phyloP scores from a whole-genome alignment of 2,888 invertebrate genomes.

The Beris morrisii region DNA sequence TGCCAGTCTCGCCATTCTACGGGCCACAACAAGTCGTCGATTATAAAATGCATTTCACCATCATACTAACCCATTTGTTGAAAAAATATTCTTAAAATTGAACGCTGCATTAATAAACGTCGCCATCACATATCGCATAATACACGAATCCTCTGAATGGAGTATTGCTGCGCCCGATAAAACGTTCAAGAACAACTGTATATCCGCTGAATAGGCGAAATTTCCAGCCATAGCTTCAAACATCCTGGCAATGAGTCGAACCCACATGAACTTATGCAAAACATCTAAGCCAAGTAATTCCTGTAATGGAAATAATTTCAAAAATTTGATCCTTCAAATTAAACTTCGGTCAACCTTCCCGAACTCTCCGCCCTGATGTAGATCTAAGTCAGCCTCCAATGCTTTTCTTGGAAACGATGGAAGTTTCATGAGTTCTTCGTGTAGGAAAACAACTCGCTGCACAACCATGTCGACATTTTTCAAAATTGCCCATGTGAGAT shows the following conservation, averaged over 20 bases:
- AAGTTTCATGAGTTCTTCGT: conserved; percentile 97
- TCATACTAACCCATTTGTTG: conserved; percentile 80
- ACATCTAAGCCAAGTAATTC: conserved; percentile 92
- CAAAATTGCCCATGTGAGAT: conserved; percentile 87
- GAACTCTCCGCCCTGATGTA: conserved; percentile 86
- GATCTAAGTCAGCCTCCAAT: conserved; percentile 91
- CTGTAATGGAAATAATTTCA: conserved; percentile 49
- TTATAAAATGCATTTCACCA: neutral
- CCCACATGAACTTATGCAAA: conserved; percentile 99
- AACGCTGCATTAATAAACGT: conserved; percentile 97
- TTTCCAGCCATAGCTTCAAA: conserved; percentile 98
- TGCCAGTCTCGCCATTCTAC: too few species aligned
- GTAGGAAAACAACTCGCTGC: conserved; percentile 95
- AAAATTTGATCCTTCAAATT: conserved; percentile 18
- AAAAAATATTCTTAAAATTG: conserved; percentile 98
- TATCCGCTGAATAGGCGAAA: conserved; percentile 94
- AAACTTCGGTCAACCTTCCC: conserved; percentile 66
- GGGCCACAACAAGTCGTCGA: too few species aligned
- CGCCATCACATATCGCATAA: conserved; percentile 93
- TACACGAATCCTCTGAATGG: conserved; percentile 95
- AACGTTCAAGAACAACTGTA: conserved; percentile 96
- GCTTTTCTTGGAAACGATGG: conserved; percentile 98
- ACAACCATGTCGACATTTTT: conserved; percentile 95
- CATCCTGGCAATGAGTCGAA: conserved; percentile 92
- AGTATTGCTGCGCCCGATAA: conserved; percentile 94